These are phyloP conservation scores for Pseudeuparius sepicola DNA, from an alignment of 2,888 invertebrate genomes.

Conservation along the genomic window DNA sequence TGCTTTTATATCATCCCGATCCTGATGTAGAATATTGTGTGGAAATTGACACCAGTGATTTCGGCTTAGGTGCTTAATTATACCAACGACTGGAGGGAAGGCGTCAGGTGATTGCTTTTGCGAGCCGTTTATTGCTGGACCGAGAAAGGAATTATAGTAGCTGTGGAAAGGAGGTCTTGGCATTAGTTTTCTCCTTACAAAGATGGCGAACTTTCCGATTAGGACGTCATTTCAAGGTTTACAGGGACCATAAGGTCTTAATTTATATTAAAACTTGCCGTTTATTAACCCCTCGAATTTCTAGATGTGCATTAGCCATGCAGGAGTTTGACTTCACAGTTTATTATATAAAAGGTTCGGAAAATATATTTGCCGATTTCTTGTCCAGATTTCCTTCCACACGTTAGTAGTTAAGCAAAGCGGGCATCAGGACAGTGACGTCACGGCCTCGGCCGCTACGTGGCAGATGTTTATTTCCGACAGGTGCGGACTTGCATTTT, in stretches of 20 bases:
- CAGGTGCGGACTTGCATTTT: too few species aligned
- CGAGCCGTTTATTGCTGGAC: constrained; percentile 13
- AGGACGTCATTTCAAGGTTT: constrained; percentile 16
- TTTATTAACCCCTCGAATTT: constrained; percentile 16
- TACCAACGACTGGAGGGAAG: constrained; percentile 15
- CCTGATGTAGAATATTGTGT: constrained; percentile 10
- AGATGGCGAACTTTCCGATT: constrained; percentile 17
- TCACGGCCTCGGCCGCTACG: too few species aligned
- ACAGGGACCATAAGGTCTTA: constrained; percentile 18
- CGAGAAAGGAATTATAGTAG: constrained; percentile 15
- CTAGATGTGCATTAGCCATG: constrained; percentile 18
- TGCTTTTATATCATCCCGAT: constrained; percentile 13
- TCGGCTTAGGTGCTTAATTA: constrained; percentile 17
- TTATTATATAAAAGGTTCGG: too few species aligned
- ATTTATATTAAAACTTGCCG: constrained; percentile 18
- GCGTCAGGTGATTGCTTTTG: constrained; percentile 12
- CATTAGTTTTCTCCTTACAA: constrained; percentile 17
- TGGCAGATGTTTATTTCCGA: too few species aligned
- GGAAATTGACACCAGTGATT: constrained; percentile 17
- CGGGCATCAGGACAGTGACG: too few species aligned
- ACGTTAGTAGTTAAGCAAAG: too few species aligned
- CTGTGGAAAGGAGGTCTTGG: constrained; percentile 18
- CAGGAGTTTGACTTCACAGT: too few species aligned
- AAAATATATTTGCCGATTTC: too few species aligned
- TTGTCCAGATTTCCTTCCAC: too few species aligned